Evolutionary conservation across 2,888 invertebrate genomes (phyloP), one percentile per base, ranked within the genome.

Genomic region (Chymomyza fuscimana): DNA sequence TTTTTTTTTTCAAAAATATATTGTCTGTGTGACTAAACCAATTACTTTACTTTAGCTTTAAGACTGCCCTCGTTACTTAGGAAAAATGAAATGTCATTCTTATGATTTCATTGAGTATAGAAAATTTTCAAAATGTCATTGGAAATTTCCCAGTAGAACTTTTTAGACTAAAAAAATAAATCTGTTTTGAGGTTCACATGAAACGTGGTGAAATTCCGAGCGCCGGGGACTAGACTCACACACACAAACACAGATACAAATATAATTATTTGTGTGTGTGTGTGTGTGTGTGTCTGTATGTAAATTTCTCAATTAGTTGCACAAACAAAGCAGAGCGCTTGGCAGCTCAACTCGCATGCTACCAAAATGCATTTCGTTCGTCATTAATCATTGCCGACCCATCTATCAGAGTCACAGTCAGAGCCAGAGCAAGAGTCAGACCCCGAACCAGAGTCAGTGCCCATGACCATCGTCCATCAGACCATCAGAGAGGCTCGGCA

Each of bases 271-370:
- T 10, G 1, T 46, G 40, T 12, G 2, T 12, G 1, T 46, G 40
- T 68, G 64, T 58, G 66, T 54, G 54, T 73, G 65, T 50, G 67
- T 5, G 32, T 32, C 32, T 50, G 70, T 73, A 82, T 84, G 80
- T 77, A 87, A 84, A 82, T 83, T 81, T 81, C 76, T 78, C 84
- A 86, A 81, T 85, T 87, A 87, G 86, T 72, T 85, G 82, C 80
- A 82, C 74, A 68, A 80, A 77, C 80, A 78, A 73, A 70, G 70
- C 76, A 76, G 76, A 32, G 32, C 32, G 32, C 32, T 32, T 5
- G 32, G 32, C 32, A 65, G 72, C 16, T 6, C 54, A 63, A 52
- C 50, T 46, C 40, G 40, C 40, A 46, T 46, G 40, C 12, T 51
- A 51, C 63, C 50, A 51, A 71, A 73, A 73, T 67, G 59, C 78